These are phyloP conservation scores for Pristionchus arcanus DNA, from an alignment of 2,888 invertebrate genomes.

Conservation along the genomic window DNA sequence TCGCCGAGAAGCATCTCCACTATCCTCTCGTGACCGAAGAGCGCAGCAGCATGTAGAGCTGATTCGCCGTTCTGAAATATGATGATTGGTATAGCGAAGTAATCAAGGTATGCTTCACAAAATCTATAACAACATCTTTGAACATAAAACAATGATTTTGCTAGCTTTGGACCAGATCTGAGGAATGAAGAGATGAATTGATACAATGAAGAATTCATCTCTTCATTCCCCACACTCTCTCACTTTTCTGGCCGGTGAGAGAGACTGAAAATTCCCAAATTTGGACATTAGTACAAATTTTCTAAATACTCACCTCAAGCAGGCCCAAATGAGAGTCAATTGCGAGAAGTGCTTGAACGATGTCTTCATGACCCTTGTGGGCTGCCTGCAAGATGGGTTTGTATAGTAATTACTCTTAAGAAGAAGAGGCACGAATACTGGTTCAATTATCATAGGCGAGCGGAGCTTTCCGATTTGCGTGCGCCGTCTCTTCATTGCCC, in stretches of 20 bases:
- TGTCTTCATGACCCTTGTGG: conserved; percentile 94
- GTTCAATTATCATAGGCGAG: no score
- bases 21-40: conserved; percentile 90
- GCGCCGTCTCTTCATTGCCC: no score
- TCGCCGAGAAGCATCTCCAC: conserved; percentile 87
- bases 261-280: no score
- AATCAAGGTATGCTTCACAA: neutral
- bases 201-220: neutral
- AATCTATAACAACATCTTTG: neutral
- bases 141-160: no score
- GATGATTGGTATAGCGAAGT: neutral
- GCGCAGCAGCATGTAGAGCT: conserved; percentile 91
- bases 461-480: no score
- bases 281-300: neutral
- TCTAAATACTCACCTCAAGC: conserved; percentile 54
- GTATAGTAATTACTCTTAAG: no score
- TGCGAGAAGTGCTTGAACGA: conserved; percentile 87
- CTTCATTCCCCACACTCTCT: no score
- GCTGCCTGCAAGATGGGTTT: conserved; percentile 82
- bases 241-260: no score
- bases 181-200: no score
- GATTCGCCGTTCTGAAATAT: conserved; percentile 90
- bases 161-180: no score
- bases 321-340: conserved; percentile 57
- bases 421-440: no score